phyloP scores from a whole-genome alignment of 2,113 vertebrate species.

The Passer montanus region DNA sequence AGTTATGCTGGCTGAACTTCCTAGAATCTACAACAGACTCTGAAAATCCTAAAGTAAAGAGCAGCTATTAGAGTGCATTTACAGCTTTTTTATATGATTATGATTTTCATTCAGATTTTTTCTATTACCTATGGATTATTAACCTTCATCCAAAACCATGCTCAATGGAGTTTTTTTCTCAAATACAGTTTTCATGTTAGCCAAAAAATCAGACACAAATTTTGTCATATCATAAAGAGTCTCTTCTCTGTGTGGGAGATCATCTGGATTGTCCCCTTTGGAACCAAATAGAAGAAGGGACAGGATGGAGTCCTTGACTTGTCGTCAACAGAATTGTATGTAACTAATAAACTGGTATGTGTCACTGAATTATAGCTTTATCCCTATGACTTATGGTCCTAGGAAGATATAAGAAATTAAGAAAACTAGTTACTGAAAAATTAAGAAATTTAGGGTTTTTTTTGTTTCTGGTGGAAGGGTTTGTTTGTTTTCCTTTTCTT shows the following conservation, averaged over 20 bases:
- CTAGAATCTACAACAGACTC: neutral
- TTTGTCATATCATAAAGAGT: neutral
- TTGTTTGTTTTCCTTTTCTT: neutral
- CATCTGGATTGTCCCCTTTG: neutral
- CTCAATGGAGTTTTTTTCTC: neutral
- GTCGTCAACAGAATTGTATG: neutral
- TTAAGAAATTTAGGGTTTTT: neutral
- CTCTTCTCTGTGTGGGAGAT: neutral
- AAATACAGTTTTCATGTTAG: neutral
- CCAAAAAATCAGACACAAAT: neutral
- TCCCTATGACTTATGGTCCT: neutral
- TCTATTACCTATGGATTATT: neutral
- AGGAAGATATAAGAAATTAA: neutral
- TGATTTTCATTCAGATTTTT: neutral
- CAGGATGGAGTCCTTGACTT: neutral
- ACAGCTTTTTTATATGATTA: neutral
- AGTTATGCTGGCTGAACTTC: neutral
- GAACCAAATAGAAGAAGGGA: neutral
- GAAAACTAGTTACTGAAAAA: neutral
- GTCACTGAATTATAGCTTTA: neutral
- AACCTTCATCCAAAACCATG: neutral
- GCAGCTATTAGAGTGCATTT: neutral
- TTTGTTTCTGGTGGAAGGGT: accelerated
- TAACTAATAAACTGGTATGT: neutral
- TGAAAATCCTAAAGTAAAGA: neutral